Evolutionary conservation across 2,113 vertebrate genomes (phyloP).

Genomic region (Pycnonotus jocosus): DNA sequence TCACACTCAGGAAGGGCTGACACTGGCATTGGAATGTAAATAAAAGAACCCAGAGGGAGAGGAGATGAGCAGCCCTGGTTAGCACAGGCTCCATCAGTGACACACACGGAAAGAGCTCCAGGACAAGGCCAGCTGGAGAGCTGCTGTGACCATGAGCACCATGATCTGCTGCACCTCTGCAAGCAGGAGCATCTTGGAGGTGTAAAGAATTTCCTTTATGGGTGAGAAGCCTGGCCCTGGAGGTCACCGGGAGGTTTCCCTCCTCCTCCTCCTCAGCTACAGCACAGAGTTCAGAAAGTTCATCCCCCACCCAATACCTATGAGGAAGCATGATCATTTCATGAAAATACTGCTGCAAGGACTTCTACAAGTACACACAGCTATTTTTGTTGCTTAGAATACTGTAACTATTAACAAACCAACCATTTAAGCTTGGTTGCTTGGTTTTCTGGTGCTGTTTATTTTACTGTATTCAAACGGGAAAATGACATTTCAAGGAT

Average conservation of each 20-base stretch:
- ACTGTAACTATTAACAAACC: neutral
- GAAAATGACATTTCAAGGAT: conserved; percentile 15
- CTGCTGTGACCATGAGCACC: neutral
- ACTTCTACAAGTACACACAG: neutral
- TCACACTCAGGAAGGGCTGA: neutral
- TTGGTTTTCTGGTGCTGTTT: conserved; percentile 3
- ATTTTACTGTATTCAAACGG: neutral
- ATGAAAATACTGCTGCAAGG: neutral
- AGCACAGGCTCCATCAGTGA: neutral
- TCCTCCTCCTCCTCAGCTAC: neutral
- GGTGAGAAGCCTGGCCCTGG: neutral
- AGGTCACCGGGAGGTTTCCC: neutral
- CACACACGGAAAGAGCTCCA: neutral
- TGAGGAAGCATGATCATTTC: neutral
- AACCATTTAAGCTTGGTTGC: neutral
- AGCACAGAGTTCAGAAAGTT: neutral
- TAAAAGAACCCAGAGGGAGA: neutral
- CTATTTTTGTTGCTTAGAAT: neutral
- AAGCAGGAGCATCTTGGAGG: neutral
- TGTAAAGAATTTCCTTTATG: neutral
- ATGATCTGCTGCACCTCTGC: neutral
- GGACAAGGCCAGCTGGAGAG: neutral
- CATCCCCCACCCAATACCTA: neutral
- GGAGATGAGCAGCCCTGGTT: neutral
- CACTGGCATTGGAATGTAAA: neutral